Evolutionary conservation across 1,140 invertebrate genomes (phyloP), one percentile per base, ranked within the genome.

Genomic region (Acromyrmex heyeri): DNA sequence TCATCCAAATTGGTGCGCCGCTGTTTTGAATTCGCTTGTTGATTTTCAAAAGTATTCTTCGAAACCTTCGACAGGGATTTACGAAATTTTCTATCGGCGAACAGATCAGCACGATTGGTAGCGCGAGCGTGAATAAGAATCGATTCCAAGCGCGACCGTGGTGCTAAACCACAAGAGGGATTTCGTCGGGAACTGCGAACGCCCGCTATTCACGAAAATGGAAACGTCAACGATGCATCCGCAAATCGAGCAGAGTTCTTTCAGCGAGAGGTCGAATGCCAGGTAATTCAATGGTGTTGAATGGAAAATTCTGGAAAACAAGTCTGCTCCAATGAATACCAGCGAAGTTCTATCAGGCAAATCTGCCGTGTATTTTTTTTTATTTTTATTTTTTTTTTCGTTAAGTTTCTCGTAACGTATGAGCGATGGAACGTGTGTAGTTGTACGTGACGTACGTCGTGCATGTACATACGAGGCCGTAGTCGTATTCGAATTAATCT

Each of bases 141-240:
- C 48, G 65, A 82, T 82, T 72, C 24, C 38, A 7, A 18, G 55
- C 53, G n/a, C 67, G 3, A 30, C 16, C 21, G 8, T 21, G 7
- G n/a, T 14, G 44, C 10, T 67, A 21, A 67, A 44, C 34, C 64
- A 12, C 34, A 67, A 34, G 64, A 67, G 2, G 7, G 24, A 50
- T 21, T 21, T 27, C 4, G 27, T 55, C 16, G 48, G 77, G 30
- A 14, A 50, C n/a, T 21, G 59, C 27, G 70, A 61, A 30, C 55
- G 75, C 53, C 14, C 44, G 77, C 57, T 61, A 62, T 72, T 86
- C 78, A 44, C 65, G 50, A 87, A 72, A 87, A 83, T 87, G 61
- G 30, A 65, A 87, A 57, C 65, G 21, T 50, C 64, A 79, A 70
- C 79, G 30, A 27, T 14, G 57, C 8, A 34, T 73, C 55, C 44